A percentile compares a stretch with the other conserved stretches of the same genome.
phyloP scores from a whole-genome alignment of 2,113 vertebrate genomes.

The Scomber japonicus region DNA sequence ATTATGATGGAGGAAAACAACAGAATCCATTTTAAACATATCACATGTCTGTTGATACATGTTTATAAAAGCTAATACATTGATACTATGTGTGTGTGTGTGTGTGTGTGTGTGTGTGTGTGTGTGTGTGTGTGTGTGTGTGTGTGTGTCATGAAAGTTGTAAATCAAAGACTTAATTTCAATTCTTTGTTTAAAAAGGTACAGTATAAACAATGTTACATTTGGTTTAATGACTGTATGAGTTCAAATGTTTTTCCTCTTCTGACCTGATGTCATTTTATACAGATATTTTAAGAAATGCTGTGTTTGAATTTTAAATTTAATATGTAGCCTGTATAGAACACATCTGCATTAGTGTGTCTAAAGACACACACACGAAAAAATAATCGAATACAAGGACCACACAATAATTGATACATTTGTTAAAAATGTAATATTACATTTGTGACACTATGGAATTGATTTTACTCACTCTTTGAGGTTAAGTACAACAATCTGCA shows the following conservation, averaged over 20 bases:
- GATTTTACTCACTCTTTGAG: not conserved
- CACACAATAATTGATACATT: not conserved
- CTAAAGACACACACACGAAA: not conserved
- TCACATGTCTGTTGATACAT: no score
- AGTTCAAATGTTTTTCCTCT: not conserved
- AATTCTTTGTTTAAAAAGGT: no score
- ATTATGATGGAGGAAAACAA: no score
- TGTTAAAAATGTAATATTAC: not conserved
- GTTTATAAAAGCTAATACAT: no score
- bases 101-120: no score
- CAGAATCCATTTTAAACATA: no score
- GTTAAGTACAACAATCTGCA: not conserved
- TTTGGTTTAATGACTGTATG: not conserved
- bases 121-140: no score
- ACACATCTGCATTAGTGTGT: not conserved
- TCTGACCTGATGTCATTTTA: not conserved
- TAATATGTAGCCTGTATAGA: not conserved
- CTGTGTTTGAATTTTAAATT: not conserved
- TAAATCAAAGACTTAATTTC: no score
- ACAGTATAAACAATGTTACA: no score
- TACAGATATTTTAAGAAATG: not conserved
- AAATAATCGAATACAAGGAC: not conserved
- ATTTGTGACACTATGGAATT: not conserved
- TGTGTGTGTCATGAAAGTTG: no score
- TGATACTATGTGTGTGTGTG: no score